Evolutionary conservation across 2,888 invertebrate species (phyloP).

Genomic region (Geophilus truncorum): DNA sequence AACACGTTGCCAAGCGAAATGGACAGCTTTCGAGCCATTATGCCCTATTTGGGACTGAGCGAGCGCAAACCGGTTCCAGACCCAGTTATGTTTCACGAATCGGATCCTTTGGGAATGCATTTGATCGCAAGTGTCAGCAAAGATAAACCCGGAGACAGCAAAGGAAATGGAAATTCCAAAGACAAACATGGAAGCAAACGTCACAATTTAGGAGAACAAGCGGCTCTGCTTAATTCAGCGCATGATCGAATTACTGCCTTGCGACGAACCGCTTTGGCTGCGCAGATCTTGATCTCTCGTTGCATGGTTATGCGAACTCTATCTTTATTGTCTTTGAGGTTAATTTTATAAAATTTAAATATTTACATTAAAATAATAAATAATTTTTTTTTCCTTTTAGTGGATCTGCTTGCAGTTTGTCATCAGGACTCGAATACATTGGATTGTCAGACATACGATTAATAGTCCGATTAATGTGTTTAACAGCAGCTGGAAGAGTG

Average conservation of each 20-base stretch:
- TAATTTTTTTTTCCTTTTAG: constrained; percentile 44
- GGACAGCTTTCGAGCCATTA: constrained; percentile 43
- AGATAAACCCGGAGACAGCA: neutral
- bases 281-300: constrained; percentile 56
- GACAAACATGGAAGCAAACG: constrained; percentile 21
- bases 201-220: constrained; percentile 54
- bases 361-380: neutral
- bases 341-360: constrained; percentile 25
- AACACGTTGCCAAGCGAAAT: constrained; percentile 8
- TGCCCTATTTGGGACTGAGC: constrained; percentile 49
- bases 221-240: constrained; percentile 50
- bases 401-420: constrained; percentile 51
- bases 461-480: constrained; percentile 58
- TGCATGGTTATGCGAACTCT: constrained; percentile 56
- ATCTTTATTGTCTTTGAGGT: constrained; percentile 52
- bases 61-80: constrained; percentile 51
- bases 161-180: constrained; percentile 28
- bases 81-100: constrained; percentile 52
- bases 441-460: constrained; percentile 58
- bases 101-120: constrained; percentile 56
- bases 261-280: constrained; percentile 53
- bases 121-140: constrained; percentile 35
- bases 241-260: constrained; percentile 55
- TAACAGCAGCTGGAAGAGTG: constrained; percentile 57
- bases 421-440: constrained; percentile 51